Evolutionary conservation across 1,140 invertebrate species (phyloP), one percentile per base, ranked within the genome.

Genomic region (Heliothis virescens): DNA sequence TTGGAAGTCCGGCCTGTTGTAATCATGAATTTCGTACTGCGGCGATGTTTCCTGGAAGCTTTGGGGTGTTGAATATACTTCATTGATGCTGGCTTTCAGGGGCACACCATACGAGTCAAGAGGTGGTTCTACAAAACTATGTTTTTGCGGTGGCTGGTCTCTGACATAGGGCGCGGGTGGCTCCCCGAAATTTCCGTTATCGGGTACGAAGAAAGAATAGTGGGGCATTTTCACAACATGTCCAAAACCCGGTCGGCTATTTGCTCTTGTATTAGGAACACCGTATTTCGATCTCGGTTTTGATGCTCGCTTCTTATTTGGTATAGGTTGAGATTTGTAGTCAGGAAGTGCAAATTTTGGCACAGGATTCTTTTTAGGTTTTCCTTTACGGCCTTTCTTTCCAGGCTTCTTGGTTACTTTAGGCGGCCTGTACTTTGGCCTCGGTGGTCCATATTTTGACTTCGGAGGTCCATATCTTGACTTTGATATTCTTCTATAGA

Each of bases 401-500:
- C 65, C 59, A 47, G 84, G 65, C 77, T 85, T 88, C 84, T 87
- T 81, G 9, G 15, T 59, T 1, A 67, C 52, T 79, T 84, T 83
- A 15, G 67, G 57, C 0, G 48, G 74, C 67, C 79, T 86, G 48
- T 82, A 79, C 60, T 79, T 89, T 10, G 80, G 57, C 75, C 81
- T 83, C 0, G 86, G 75, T 34, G 85, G 82, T 21, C 91, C 83
- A 65, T 91, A 86, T 74, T 81, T 85, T 15, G 86, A 60, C 80
- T 86, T 85, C 65, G 53, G 82, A 62, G 85, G 83, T 59, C 86
- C 83, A 34, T 89, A 91, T 79, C 86, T 85, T 50, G 86, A 85
- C 4, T 85, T 88, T 10, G 89, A 90, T 77, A 92, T 82, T 83
- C 88, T 89, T 75, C 87, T 86, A 79, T 91, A 93, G 16, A 90